phyloP scores from a whole-genome alignment of 2,888 invertebrate species.

The Microctonus aethiopoides region DNA sequence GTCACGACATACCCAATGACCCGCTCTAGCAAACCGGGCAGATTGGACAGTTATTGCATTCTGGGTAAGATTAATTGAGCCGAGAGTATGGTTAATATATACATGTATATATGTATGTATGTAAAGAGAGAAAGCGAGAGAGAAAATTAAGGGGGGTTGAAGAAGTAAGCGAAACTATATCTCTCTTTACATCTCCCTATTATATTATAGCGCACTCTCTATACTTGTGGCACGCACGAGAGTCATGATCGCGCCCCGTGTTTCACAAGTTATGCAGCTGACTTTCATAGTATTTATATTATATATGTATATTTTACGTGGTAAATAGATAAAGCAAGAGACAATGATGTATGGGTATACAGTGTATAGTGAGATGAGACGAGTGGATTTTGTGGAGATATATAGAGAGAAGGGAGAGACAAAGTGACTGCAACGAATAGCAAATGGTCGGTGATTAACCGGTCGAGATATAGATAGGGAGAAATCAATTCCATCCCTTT shows the following conservation, averaged over 20 bases:
- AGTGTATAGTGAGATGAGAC: too few species aligned
- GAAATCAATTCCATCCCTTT: conserved; percentile 46
- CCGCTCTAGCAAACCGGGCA: conserved; percentile 54
- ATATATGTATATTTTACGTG: conserved; percentile 1
- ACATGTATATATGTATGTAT: conserved; percentile 17
- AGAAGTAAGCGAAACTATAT: not conserved
- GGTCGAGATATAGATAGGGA: conserved; percentile 48
- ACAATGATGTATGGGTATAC: not conserved
- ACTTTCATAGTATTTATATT: too few species aligned
- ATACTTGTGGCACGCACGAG: conserved; percentile 39
- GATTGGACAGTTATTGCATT: conserved; percentile 68
- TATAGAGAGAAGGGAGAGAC: too few species aligned
- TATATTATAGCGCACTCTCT: conserved; percentile 26
- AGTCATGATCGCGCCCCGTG: conserved; percentile 6
- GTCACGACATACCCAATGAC: conserved; percentile 51
- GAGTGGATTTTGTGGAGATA: too few species aligned
- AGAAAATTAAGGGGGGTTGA: conserved; percentile 20
- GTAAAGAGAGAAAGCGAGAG: conserved; percentile 19
- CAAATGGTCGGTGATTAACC: conserved; percentile 61
- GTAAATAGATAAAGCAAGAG: not conserved
- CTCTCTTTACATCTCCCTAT: conserved; percentile 1
- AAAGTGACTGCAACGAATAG: not conserved
- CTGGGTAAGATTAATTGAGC: conserved; percentile 67
- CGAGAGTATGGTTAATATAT: conserved; percentile 44
- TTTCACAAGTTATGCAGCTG: not conserved